phyloP scores from a whole-genome alignment of 2,797 vertebrate genomes.

The Acestrorhynchus altus region DNA sequence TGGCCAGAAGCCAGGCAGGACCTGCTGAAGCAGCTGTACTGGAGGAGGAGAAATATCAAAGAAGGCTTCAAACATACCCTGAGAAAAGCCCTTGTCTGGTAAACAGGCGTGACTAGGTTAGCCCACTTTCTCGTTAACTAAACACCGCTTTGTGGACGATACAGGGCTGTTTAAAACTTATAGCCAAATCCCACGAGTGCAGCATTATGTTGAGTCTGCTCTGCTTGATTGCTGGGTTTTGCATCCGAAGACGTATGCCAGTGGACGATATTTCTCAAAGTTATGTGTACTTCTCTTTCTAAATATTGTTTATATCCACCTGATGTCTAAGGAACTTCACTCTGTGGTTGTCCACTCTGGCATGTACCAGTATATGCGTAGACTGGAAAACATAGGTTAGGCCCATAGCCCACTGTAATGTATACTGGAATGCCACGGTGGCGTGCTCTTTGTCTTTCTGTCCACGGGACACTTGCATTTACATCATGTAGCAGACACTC shows the following conservation, averaged over 20 bases:
- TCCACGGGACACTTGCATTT: too few relatives aligned
- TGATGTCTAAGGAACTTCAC: neutral
- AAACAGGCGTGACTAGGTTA: neutral
- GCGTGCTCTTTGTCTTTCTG: too few relatives aligned
- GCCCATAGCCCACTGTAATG: too few relatives aligned
- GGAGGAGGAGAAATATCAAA: neutral
- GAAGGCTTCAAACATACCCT: conserved; percentile 3
- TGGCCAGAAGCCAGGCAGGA: conserved; percentile 41
- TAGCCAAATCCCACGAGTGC: conserved; percentile 55
- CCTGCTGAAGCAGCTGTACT: conserved; percentile 12
- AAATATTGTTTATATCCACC: neutral
- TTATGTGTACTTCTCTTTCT: neutral
- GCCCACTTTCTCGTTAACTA: conserved; percentile 5
- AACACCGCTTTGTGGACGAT: conserved; percentile 16
- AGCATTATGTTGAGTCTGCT: conserved; percentile 49
- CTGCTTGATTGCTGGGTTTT: conserved; percentile 33
- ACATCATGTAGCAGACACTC: too few relatives aligned
- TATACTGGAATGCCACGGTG: too few relatives aligned
- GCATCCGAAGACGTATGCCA: conserved; percentile 9
- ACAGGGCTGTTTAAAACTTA: conserved; percentile 46
- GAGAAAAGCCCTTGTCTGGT: conserved; percentile 1
- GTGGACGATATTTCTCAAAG: neutral
- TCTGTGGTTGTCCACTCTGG: too few relatives aligned
- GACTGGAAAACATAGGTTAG: too few relatives aligned
- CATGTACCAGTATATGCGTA: too few relatives aligned